Percentiles rank a stretch among this genome's conserved stretches.
Conservation (phyloP, 2,888 invertebrate species). For the Clanis bilineata region DNA sequence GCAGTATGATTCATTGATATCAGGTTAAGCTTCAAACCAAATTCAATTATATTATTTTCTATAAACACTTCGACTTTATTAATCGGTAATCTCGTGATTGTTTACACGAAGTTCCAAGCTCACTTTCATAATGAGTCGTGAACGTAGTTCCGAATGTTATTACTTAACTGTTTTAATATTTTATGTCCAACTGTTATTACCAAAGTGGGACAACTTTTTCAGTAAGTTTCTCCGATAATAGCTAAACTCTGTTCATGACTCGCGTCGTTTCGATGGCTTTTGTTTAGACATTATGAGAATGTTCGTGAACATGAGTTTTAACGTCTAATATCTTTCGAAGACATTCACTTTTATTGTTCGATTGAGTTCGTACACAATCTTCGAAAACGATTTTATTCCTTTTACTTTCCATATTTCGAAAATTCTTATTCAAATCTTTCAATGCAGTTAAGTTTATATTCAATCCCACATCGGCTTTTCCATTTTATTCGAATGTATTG, state of each 20-base stretch:
- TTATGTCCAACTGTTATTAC: constrained; percentile 25
- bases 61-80: background rate
- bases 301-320: constrained; percentile 58
- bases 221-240: constrained; percentile 53
- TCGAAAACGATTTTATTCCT: constrained; percentile 31
- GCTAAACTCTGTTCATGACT: constrained; percentile 52
- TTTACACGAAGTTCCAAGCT: background rate
- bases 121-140: background rate
- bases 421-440: constrained; percentile 1
- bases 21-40: too few relatives aligned
- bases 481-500: constrained; percentile 21
- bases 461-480: background rate
- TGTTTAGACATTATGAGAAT: constrained; percentile 68
- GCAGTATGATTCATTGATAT: background rate
- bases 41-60: background rate
- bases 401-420: constrained; percentile 21
- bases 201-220: constrained; percentile 53
- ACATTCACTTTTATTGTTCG: constrained; percentile 48
- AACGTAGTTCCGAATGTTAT: constrained; percentile 10
- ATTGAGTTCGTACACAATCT: constrained; percentile 45
- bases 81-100: background rate
- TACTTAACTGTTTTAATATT: constrained; percentile 22
- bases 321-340: constrained; percentile 46
- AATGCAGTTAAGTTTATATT: background rate
- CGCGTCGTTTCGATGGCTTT: constrained; percentile 55